These are phyloP conservation scores for Ellobius talpinus DNA, from an alignment of 2,113 vertebrate species.

Conservation along the genomic window DNA sequence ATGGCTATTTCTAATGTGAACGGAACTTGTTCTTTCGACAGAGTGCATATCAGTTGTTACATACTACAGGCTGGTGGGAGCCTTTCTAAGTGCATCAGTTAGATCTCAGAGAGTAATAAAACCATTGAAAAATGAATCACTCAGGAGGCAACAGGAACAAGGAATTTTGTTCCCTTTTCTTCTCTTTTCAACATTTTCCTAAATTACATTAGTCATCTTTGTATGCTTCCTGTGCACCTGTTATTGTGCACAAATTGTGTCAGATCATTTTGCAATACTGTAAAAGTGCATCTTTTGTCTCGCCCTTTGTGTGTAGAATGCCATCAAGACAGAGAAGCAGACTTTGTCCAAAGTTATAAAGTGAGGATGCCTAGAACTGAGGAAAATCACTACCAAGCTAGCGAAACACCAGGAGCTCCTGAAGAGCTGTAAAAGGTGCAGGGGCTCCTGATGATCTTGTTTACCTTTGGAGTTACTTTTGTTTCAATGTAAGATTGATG, in stretches of 20 bases:
- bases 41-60: neutral
- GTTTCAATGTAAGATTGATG: neutral
- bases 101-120: neutral
- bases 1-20: neutral
- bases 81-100: neutral
- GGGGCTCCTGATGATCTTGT: neutral
- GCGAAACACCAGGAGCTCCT: neutral
- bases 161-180: neutral
- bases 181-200: conserved; percentile 26
- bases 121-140: neutral
- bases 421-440: neutral
- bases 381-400: neutral
- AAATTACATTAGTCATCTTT: conserved; percentile 6
- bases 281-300: neutral
- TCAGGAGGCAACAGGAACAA: neutral
- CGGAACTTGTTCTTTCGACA: neutral
- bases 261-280: neutral
- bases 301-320: neutral
- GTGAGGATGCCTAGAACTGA: neutral
- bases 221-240: neutral
- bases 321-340: neutral
- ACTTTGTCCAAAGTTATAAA: neutral
- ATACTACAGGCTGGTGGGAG: neutral
- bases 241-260: neutral
- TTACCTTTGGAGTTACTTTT: neutral